Percentiles rank a stretch among this genome's conserved stretches.
These are phyloP conservation scores for Drosophila sproati DNA, from an alignment of 1,140 invertebrate genomes.

Conservation along the genomic window DNA sequence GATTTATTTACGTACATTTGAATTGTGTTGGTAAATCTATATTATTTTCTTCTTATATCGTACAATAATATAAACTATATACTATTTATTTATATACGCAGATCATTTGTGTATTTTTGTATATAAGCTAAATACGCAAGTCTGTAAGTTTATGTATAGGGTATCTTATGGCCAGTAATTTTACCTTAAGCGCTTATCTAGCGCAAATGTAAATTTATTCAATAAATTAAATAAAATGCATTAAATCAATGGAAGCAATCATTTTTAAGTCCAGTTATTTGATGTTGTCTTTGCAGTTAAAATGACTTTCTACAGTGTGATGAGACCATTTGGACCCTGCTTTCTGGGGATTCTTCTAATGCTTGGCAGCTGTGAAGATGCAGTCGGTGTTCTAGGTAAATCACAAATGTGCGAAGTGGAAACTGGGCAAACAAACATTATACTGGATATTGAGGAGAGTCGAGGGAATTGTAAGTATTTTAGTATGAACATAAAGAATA, in stretches of 20 bases:
- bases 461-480: slow-evolving; percentile 91
- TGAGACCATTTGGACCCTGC: slow-evolving; percentile 34
- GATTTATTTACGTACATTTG: background rate
- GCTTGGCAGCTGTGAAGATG: slow-evolving; percentile 52
- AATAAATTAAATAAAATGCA: background rate
- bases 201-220: background rate
- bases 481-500: background rate
- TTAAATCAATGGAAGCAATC: background rate
- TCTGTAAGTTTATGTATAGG: background rate
- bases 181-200: background rate
- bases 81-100: no score
- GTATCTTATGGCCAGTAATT: background rate
- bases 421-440: slow-evolving; percentile 93
- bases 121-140: no score
- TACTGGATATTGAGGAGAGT: slow-evolving; percentile 95
- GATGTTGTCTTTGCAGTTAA: slow-evolving; percentile 50
- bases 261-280: slow-evolving; percentile 1
- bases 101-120: no score
- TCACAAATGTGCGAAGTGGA: slow-evolving; percentile 88
- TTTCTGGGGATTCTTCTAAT: slow-evolving; percentile 60
- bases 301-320: slow-evolving; percentile 51
- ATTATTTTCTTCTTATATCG: no score
- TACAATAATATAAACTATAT: no score
- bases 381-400: slow-evolving; percentile 69
- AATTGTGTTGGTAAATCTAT: no score